These are phyloP conservation scores for Diploptera punctata DNA, from an alignment of 2,888 invertebrate genomes.

Conservation along the genomic window DNA sequence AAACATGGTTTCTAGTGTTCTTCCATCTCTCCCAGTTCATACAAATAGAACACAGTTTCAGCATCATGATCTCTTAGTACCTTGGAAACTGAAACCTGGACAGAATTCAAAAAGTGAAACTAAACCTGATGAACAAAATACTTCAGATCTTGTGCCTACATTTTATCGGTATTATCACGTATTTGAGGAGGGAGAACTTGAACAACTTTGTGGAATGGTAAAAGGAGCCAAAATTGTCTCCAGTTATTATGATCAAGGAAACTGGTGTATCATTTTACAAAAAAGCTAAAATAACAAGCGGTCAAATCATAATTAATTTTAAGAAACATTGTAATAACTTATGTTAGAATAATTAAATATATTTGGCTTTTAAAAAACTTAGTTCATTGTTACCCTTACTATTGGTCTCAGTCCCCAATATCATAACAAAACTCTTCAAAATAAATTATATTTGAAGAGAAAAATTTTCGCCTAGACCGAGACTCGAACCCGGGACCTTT, in stretches of 20 bases:
- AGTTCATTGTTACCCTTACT: too few relatives aligned
- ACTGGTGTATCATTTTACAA: constrained; percentile 88
- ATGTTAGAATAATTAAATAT: too few relatives aligned
- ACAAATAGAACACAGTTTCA: constrained; percentile 89
- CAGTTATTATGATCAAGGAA: constrained; percentile 94
- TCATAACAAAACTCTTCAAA: too few relatives aligned
- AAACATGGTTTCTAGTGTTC: background rate
- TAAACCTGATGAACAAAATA: background rate
- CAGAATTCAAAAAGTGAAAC: constrained; percentile 39
- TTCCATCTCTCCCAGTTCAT: constrained; percentile 74
- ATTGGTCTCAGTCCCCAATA: too few relatives aligned
- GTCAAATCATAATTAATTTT: too few relatives aligned
- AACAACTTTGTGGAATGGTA: constrained; percentile 65
- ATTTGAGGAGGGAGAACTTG: constrained; percentile 84
- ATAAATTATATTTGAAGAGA: too few relatives aligned
- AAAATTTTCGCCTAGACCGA: too few relatives aligned
- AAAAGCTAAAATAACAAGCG: too few relatives aligned
- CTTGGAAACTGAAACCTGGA: constrained; percentile 80
- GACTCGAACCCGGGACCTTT: too few relatives aligned
- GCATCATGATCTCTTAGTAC: constrained; percentile 91
- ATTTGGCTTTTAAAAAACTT: too few relatives aligned
- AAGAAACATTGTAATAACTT: too few relatives aligned
- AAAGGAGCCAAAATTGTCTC: constrained; percentile 62
- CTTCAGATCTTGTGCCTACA: constrained; percentile 55
- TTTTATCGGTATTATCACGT: constrained; percentile 93